phyloP scores from a whole-genome alignment of 2,797 vertebrate species.

The Eulemur albifrons region DNA sequence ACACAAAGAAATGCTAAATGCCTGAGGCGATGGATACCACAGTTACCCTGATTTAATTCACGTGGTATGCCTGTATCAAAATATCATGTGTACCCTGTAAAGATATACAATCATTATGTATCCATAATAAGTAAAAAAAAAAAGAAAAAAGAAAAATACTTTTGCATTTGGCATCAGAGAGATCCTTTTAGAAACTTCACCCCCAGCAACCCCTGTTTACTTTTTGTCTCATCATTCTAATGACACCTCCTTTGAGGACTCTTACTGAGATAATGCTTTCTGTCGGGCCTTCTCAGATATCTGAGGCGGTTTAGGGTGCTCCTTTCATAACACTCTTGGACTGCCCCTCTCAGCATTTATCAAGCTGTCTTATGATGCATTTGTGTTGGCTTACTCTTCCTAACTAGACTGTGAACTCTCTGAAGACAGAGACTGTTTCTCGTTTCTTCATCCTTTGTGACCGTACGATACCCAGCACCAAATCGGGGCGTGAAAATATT shows the following conservation, averaged over 20 bases:
- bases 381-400: background rate
- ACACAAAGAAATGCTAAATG: no score
- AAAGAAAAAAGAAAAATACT: no score
- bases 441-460: background rate
- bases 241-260: background rate
- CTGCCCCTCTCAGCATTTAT: background rate
- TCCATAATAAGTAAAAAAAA: no score
- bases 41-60: no score
- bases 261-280: background rate
- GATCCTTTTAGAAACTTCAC: background rate
- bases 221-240: background rate
- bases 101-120: no score
- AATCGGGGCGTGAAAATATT: background rate
- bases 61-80: no score
- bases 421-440: background rate
- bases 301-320: background rate
- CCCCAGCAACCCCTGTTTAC: no score
- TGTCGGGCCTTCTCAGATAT: background rate
- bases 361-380: fast-evolving
- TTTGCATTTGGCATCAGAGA: background rate
- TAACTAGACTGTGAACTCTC: background rate
- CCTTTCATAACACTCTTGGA: background rate
- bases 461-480: background rate
- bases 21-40: no score
- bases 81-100: no score